phyloP scores from a whole-genome alignment of 2,888 invertebrate genomes.

The Eupithecia insigniata region DNA sequence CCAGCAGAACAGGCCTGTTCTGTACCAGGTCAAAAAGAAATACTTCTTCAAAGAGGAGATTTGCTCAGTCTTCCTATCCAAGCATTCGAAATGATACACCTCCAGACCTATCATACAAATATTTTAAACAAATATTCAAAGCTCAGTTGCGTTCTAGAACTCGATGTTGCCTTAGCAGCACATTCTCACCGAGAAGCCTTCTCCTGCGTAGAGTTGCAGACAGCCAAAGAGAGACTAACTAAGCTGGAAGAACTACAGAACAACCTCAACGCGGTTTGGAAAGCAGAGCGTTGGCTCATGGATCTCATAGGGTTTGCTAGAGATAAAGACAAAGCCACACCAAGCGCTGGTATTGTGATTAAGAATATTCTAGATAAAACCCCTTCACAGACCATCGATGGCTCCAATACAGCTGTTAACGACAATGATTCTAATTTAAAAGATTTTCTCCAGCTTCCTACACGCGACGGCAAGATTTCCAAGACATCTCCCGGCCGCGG shows the following conservation, averaged over 20 bases:
- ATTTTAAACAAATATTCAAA: slow-evolving; percentile 96
- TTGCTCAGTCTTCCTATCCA: slow-evolving; percentile 95
- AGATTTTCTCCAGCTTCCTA: slow-evolving; percentile 86
- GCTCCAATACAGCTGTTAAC: slow-evolving; percentile 68
- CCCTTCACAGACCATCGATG: slow-evolving; percentile 63
- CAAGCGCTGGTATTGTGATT: slow-evolving; percentile 78
- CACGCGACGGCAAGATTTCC: slow-evolving; percentile 89
- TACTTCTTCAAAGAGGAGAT: slow-evolving; percentile 92
- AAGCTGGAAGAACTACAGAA: slow-evolving; percentile 93
- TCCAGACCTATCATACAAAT: slow-evolving; percentile 96
- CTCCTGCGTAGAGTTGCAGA: slow-evolving; percentile 93
- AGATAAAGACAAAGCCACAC: slow-evolving; percentile 85
- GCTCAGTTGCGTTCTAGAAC: slow-evolving; percentile 95
- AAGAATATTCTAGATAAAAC: slow-evolving; percentile 73
- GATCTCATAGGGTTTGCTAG: slow-evolving; percentile 97
- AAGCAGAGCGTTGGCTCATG: slow-evolving; percentile 97
- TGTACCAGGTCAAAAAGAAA: slow-evolving; percentile 93
- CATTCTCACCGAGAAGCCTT: slow-evolving; percentile 98
- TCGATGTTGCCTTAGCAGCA: slow-evolving; percentile 95
- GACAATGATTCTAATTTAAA: slow-evolving; percentile 74
- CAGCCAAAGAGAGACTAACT: slow-evolving; percentile 92
- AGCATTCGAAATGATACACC: slow-evolving; percentile 97
- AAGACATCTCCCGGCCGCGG: slow-evolving; percentile 92
- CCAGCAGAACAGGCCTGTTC: slow-evolving; percentile 96
- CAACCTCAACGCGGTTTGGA: slow-evolving; percentile 95